Percentiles rank a stretch among this genome's conserved stretches.
Evolutionary conservation across 2,797 vertebrate species (phyloP).

Genomic region (Lates japonicus): DNA sequence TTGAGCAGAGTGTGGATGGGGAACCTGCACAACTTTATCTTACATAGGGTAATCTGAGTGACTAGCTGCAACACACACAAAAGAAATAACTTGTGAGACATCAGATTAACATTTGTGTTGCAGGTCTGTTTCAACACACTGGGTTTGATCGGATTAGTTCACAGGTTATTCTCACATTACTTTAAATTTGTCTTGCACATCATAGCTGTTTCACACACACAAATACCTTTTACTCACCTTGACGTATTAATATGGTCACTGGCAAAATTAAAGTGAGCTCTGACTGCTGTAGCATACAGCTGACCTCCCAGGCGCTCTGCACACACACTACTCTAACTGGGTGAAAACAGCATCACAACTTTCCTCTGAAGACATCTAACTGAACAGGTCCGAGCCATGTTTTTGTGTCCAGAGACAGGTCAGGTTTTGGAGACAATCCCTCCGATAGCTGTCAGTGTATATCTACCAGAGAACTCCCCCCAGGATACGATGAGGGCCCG

Average conservation of each 20-base stretch:
- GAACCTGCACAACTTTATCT: conserved; percentile 95
- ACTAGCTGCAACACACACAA: conserved; percentile 85
- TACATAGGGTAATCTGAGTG: conserved; percentile 91
- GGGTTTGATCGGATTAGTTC: conserved; percentile 1
- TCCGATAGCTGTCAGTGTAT: conserved; percentile 14
- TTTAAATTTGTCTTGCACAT: not conserved
- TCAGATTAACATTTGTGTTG: no score
- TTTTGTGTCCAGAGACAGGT: conserved; percentile 22
- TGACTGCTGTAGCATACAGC: conserved; percentile 93
- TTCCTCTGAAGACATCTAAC: conserved; percentile 14
- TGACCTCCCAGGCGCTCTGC: conserved; percentile 82
- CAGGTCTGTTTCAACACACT: not conserved
- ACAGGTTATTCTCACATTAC: not conserved
- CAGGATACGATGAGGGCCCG: conserved; percentile 12
- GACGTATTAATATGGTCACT: conserved; percentile 93
- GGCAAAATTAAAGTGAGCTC: conserved; percentile 95
- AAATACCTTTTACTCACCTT: conserved; percentile 85
- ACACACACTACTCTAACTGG: conserved; percentile 42
- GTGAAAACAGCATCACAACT: conserved; percentile 59
- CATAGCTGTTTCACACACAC: not conserved
- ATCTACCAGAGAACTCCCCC: conserved; percentile 13
- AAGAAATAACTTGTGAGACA: not conserved
- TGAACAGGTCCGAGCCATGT: conserved; percentile 9
- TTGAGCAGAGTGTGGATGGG: conserved; percentile 91
- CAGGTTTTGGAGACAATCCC: conserved; percentile 12